Conservation (phyloP, 2,888 invertebrate genomes). For the Agrotis puta region DNA sequence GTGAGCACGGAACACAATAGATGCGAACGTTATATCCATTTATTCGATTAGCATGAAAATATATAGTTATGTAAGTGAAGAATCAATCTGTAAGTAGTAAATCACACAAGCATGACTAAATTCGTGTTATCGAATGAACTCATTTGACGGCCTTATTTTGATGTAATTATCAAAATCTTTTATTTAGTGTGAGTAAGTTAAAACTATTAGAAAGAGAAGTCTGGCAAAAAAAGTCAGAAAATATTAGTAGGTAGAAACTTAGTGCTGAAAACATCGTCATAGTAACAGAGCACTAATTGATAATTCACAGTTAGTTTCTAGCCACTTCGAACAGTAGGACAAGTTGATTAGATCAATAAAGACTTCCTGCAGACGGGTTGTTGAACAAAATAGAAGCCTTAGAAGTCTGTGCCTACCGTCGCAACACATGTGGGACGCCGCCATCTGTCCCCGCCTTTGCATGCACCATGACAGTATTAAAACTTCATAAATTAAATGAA, state of each 20-base stretch:
- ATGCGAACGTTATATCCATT: neutral
- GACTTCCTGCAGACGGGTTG: constrained; percentile 66
- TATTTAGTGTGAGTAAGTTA: neutral
- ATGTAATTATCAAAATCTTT: constrained; percentile 46
- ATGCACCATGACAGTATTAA: constrained; percentile 38
- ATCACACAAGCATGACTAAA: constrained; percentile 14
- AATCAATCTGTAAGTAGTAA: constrained; percentile 29
- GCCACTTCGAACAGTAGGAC: constrained; percentile 46
- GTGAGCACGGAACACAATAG: neutral
- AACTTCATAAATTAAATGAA: constrained; percentile 35
- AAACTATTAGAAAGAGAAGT: neutral
- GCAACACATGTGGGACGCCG: constrained; percentile 71
- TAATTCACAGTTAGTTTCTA: constrained; percentile 48
- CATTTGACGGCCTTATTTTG: constrained; percentile 28
- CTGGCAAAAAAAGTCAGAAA: neutral
- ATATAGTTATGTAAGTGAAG: neutral
- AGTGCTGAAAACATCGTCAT: constrained; percentile 25
- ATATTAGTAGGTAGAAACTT: neutral
- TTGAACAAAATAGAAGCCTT: constrained; percentile 77
- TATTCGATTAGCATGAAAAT: constrained; percentile 18
- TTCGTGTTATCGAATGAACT: constrained; percentile 33
- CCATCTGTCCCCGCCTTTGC: constrained; percentile 71
- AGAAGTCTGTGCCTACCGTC: constrained; percentile 63
- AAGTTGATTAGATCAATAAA: constrained; percentile 70
- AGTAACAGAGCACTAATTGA: constrained; percentile 24